Conservation (phyloP, 2,888 invertebrate genomes). For the Chloromyia formosa region DNA sequence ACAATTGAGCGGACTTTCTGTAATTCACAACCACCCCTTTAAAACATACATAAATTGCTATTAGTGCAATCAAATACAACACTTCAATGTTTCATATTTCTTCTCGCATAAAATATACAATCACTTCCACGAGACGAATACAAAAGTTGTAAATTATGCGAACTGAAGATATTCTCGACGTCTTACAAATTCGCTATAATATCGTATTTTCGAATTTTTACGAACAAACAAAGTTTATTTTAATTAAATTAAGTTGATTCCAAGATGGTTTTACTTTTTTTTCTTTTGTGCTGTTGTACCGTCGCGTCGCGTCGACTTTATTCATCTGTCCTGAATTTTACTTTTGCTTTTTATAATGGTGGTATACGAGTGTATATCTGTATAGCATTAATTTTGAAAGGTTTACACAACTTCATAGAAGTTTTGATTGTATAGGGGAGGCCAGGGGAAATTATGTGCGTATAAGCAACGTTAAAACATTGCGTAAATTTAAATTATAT, state of each 20-base stretch:
- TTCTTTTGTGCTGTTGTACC: neutral
- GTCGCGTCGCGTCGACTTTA: neutral
- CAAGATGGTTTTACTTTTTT: slow-evolving; percentile 18
- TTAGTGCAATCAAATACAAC: too few species aligned
- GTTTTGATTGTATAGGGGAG: neutral
- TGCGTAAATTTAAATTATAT: too few species aligned
- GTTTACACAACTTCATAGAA: neutral
- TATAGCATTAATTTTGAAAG: neutral
- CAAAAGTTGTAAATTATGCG: slow-evolving; percentile 39
- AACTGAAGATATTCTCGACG: slow-evolving; percentile 33
- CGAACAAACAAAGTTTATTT: slow-evolving; percentile 45
- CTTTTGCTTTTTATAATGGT: neutral
- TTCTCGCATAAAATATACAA: neutral
- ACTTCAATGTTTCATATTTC: too few species aligned
- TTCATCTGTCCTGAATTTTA: slow-evolving; percentile 20
- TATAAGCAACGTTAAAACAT: too few species aligned
- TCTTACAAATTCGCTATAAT: slow-evolving; percentile 19
- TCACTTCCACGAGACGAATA: neutral
- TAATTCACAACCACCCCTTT: too few species aligned
- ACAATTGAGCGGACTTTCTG: too few species aligned
- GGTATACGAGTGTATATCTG: neutral
- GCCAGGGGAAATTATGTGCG: neutral
- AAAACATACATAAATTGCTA: too few species aligned
- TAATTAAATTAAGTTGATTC: slow-evolving; percentile 47
- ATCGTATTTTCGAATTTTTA: slow-evolving; percentile 32